These are phyloP conservation scores for Noctua janthe DNA, from an alignment of 2,888 invertebrate species.

Conservation along the genomic window DNA sequence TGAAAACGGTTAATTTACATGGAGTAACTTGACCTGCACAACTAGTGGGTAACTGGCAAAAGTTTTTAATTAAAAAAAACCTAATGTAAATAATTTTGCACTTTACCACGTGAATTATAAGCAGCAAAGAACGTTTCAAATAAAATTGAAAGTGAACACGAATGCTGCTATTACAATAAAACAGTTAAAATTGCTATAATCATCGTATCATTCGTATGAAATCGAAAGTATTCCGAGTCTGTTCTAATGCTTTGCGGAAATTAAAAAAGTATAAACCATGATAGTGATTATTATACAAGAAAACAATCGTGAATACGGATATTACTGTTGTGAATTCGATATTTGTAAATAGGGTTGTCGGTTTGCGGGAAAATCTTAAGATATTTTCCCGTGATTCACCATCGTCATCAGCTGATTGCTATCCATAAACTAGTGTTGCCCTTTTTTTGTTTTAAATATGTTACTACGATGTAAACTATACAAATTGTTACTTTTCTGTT, in stretches of 20 bases:
- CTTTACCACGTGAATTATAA: neutral
- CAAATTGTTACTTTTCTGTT: neutral
- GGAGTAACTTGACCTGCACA: neutral
- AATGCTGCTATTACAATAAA: constrained; percentile 37
- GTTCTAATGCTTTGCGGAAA: constrained; percentile 47
- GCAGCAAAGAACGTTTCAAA: constrained; percentile 4
- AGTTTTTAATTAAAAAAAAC: neutral
- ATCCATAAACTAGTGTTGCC: neutral
- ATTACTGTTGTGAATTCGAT: constrained; percentile 11
- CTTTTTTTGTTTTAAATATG: neutral
- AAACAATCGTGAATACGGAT: constrained; percentile 37
- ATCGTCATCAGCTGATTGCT: neutral
- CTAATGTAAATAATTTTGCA: neutral
- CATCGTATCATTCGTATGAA: constrained; percentile 54
- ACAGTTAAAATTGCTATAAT: constrained; percentile 57
- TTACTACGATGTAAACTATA: neutral
- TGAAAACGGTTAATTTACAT: neutral
- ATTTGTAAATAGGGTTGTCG: constrained; percentile 28
- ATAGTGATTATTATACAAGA: constrained; percentile 36
- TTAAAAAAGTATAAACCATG: constrained; percentile 32
- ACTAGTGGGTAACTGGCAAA: neutral
- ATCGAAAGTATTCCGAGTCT: constrained; percentile 58
- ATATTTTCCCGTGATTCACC: neutral
- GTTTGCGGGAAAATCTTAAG: too few species aligned
- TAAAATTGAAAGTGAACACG: constrained; percentile 64